Conservation (phyloP, 2,797 vertebrate species). For the Rhynchotus rufescens region DNA sequence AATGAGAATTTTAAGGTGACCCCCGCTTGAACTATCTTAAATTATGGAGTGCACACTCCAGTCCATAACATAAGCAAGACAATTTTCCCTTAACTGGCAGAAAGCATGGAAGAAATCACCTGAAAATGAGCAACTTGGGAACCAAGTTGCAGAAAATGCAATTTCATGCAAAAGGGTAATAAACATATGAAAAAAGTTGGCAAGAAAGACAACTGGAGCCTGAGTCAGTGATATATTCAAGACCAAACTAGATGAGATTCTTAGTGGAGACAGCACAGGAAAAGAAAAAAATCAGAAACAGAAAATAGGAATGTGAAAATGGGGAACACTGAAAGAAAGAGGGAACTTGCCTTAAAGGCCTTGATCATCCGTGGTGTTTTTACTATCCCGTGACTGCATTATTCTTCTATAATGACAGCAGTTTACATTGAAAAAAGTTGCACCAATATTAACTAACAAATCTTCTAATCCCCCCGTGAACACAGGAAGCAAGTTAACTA, state of each 20-base stretch:
- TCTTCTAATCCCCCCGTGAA: neutral
- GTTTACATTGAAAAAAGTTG: neutral
- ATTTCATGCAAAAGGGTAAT: constrained; percentile 32
- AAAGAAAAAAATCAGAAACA: neutral
- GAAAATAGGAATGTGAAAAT: neutral
- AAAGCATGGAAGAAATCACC: constrained; percentile 15
- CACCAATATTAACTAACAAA: neutral
- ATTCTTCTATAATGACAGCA: neutral
- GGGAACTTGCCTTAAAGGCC: neutral
- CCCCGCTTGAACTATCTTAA: constrained; percentile 18
- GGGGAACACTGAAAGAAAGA: neutral
- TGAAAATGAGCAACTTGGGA: constrained; percentile 36
- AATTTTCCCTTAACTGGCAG: constrained; percentile 29
- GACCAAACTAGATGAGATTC: neutral
- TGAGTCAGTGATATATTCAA: neutral
- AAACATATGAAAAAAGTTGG: constrained; percentile 21
- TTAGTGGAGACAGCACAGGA: neutral
- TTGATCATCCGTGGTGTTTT: neutral
- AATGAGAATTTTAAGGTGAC: constrained; percentile 16
- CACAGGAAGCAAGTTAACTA: neutral
- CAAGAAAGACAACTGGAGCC: neutral
- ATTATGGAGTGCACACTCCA: neutral
- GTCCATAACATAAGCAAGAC: neutral
- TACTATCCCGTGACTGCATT: neutral
- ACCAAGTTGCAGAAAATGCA: neutral